phyloP scores from a whole-genome alignment of 2,113 vertebrate genomes.

The Lophotis ruficrista region DNA sequence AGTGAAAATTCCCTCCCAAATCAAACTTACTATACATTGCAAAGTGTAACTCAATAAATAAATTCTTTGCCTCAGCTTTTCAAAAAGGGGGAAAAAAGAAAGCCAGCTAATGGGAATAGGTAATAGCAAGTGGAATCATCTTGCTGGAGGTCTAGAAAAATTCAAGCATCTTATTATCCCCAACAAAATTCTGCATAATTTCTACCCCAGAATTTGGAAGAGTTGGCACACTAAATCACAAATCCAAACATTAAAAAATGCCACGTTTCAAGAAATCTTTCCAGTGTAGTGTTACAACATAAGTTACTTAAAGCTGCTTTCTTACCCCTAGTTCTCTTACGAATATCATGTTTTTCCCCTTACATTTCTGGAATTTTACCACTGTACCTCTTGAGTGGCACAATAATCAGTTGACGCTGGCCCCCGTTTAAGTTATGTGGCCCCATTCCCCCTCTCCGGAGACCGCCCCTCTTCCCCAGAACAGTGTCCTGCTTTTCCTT shows the following conservation, averaged over 20 bases:
- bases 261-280: neutral
- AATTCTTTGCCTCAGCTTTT: neutral
- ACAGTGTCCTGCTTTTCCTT: neutral
- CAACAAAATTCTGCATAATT: neutral
- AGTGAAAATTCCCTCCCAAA: neutral
- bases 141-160: neutral
- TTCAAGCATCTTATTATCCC: neutral
- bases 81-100: neutral
- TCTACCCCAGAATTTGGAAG: neutral
- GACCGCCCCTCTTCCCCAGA: neutral
- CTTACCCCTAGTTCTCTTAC: neutral
- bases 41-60: neutral
- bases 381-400: neutral
- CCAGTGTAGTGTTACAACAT: neutral
- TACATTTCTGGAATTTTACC: neutral
- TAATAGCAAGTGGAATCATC: neutral
- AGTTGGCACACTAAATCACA: neutral
- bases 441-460: neutral
- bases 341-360: neutral
- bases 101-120: neutral
- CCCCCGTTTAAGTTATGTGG: neutral
- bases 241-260: neutral
- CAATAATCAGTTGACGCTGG: neutral
- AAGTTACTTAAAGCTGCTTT: neutral
- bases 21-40: neutral